Conservation (phyloP, 2,797 vertebrate species). For the Hemitrygon akajei region DNA sequence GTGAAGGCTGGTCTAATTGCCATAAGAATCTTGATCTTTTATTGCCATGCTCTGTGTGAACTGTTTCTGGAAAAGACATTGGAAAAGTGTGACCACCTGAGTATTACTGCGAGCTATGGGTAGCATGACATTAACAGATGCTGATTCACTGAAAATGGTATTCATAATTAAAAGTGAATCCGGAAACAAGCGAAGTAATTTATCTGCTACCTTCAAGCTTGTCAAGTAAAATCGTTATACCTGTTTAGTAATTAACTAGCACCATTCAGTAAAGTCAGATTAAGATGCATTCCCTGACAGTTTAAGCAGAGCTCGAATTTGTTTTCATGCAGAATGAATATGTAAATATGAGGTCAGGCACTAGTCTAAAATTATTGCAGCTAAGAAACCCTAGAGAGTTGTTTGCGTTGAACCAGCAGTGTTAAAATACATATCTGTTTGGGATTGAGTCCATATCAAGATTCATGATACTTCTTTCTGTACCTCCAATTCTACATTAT, state of each 20-base stretch:
- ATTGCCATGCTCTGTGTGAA: not conserved
- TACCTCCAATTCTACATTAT: not conserved
- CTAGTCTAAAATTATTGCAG: not conserved
- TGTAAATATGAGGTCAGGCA: not conserved
- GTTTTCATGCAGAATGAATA: not conserved
- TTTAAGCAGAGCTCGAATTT: constrained; percentile 48
- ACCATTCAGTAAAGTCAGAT: constrained; percentile 54
- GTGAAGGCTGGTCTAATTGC: not conserved
- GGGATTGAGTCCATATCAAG: not conserved
- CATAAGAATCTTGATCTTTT: not conserved
- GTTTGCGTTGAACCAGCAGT: not conserved
- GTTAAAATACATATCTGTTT: not conserved
- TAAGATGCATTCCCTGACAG: constrained; percentile 66
- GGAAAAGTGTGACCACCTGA: constrained; percentile 29
- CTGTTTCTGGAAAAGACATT: constrained; percentile 23
- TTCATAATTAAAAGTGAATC: constrained; percentile 40
- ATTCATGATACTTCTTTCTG: not conserved
- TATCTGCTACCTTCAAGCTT: constrained; percentile 49
- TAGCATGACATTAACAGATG: constrained; percentile 32
- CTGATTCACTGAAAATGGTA: constrained; percentile 36
- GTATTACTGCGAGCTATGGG: not conserved
- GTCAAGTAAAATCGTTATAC: constrained; percentile 51
- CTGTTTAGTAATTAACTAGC: constrained; percentile 58
- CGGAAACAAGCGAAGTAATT: constrained; percentile 43
- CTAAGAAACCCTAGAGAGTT: not conserved